These are phyloP conservation scores for Brachionus rotundiformis DNA, from an alignment of 1,140 invertebrate species.

Conservation along the genomic window DNA sequence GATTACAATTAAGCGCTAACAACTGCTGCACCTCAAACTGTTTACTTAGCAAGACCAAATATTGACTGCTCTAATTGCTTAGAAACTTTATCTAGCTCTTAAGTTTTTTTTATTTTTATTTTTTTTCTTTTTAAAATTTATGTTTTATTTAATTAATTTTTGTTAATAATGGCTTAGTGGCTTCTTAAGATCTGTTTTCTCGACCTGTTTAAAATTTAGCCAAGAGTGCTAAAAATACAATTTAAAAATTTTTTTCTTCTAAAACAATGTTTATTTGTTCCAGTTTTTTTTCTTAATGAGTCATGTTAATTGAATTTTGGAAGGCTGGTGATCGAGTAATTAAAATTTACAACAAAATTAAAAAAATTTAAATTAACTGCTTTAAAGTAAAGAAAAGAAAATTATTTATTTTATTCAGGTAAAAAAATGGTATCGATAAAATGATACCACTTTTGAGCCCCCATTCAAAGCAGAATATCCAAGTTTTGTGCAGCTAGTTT, in stretches of 20 bases:
- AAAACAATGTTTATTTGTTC: slow-evolving; percentile 3
- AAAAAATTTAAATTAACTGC: not conserved
- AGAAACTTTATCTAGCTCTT: not conserved
- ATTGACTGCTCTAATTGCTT: not conserved
- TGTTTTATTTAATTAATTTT: not conserved
- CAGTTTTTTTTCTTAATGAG: not conserved
- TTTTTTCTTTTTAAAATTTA: not conserved
- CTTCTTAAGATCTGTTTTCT: not conserved
- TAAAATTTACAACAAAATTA: too few species aligned
- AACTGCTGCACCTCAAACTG: not conserved
- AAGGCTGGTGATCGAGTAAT: too few species aligned
- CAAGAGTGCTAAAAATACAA: not conserved
- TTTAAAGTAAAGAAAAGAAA: too few species aligned
- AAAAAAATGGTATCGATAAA: not conserved
- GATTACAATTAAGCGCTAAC: not conserved
- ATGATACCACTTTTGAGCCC: not conserved
- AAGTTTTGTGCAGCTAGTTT: not conserved
- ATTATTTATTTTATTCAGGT: not conserved
- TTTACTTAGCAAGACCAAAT: not conserved
- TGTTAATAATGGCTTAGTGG: not conserved
- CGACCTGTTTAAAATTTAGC: not conserved
- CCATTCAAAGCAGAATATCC: not conserved
- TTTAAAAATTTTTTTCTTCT: not conserved
- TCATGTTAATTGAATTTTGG: not conserved
- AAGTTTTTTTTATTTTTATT: not conserved